Percentiles rank a stretch among this genome's conserved stretches.
Conservation (phyloP, 2,797 vertebrate species). For the Danio tinwini region DNA sequence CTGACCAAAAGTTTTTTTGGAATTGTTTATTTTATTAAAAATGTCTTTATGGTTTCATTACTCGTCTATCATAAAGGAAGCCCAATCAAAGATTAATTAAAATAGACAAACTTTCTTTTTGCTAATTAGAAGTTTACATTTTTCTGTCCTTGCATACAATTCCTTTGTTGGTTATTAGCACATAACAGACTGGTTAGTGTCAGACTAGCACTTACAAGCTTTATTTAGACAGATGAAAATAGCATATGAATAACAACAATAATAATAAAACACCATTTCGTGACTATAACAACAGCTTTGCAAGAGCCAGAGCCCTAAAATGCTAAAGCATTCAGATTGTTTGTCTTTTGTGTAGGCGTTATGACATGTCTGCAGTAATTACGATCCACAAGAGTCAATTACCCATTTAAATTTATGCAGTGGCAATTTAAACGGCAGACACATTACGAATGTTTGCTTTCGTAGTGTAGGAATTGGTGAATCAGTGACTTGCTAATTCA, state of each 20-base stretch:
- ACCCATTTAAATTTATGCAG: conserved; percentile 35
- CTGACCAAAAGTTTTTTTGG: background rate
- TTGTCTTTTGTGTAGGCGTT: conserved; percentile 28
- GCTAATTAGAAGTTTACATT: background rate
- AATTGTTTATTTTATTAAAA: background rate
- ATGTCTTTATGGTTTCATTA: background rate
- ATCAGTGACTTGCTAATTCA: conserved; percentile 21
- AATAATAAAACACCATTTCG: background rate
- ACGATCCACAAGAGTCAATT: conserved; percentile 25
- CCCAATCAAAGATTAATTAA: conserved; percentile 1
- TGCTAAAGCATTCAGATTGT: background rate
- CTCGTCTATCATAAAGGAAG: conserved; percentile 27
- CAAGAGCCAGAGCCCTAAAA: conserved; percentile 1
- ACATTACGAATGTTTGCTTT: conserved; percentile 24
- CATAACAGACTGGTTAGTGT: background rate
- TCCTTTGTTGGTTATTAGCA: conserved; percentile 2
- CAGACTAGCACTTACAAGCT: conserved; percentile 15
- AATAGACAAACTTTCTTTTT: too few relatives aligned
- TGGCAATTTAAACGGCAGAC: conserved; percentile 20
- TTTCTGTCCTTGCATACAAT: conserved; percentile 10
- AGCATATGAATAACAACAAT: background rate
- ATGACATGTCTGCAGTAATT: conserved; percentile 6
- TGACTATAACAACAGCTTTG: conserved; percentile 25
- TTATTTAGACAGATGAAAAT: conserved; percentile 29
- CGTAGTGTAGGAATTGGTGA: conserved; percentile 18